Conservation (phyloP, 2,113 vertebrate species). For the Pachypanchax playfairii region DNA sequence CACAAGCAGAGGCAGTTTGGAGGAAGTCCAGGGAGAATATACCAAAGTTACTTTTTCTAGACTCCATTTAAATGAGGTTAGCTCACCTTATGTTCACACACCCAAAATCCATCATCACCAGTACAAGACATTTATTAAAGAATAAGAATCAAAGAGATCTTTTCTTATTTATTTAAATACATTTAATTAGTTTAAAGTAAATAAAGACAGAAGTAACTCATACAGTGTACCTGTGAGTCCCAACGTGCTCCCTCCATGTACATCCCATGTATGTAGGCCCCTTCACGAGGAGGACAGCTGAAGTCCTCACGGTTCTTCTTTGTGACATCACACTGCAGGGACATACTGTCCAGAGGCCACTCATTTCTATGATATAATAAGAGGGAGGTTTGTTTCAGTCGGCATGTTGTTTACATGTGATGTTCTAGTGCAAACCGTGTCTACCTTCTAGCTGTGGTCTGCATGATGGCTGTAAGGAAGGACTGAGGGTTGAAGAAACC, state of each 20-base stretch:
- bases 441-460: conserved; percentile 84
- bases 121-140: not conserved
- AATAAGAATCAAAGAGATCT: too few relatives aligned
- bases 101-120: not conserved
- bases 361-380: conserved; percentile 71
- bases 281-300: conserved; percentile 86
- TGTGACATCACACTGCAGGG: conserved; percentile 90
- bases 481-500: conserved; percentile 96
- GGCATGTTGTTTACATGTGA: not conserved
- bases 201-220: not conserved
- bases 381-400: not conserved
- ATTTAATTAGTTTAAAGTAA: too few relatives aligned
- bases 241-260: conserved; percentile 95
- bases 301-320: conserved; percentile 91
- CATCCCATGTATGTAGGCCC: conserved; percentile 88
- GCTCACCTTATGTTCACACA: conserved; percentile 29
- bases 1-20: conserved; percentile 36
- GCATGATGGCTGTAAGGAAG: conserved; percentile 95
- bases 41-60: conserved; percentile 22
- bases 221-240: conserved; percentile 86
- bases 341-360: conserved; percentile 94
- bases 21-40: conserved; percentile 9
- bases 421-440: not conserved
- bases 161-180: too few relatives aligned
- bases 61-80: conserved; percentile 36